phyloP scores from a whole-genome alignment of 2,113 vertebrate species.

The Elephantulus edwardii region DNA sequence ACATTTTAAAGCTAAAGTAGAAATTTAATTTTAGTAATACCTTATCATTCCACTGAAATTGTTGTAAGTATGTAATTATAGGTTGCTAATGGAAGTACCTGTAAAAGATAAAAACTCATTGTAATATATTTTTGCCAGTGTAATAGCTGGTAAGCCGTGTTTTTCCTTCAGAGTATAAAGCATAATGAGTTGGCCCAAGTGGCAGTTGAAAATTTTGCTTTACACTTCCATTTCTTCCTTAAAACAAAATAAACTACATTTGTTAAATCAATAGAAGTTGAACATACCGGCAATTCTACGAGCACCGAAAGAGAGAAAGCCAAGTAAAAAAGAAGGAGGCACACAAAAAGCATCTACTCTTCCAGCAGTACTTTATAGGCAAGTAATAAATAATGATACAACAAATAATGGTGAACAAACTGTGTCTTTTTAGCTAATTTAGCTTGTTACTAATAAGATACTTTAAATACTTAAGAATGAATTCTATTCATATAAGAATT shows the following conservation, averaged over 20 bases:
- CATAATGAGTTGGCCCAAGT: conserved; percentile 27
- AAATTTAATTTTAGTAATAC: conserved; percentile 52
- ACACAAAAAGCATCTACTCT: conserved; percentile 91
- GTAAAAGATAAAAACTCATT: conserved; percentile 34
- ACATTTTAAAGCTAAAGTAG: conserved; percentile 57
- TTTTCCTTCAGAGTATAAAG: not conserved
- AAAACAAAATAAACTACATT: conserved; percentile 70
- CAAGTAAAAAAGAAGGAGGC: conserved; percentile 97
- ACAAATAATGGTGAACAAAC: not conserved
- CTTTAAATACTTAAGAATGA: conserved; percentile 3
- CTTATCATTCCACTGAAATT: conserved; percentile 32
- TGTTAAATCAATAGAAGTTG: conserved; percentile 90
- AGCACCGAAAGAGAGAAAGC: conserved; percentile 96
- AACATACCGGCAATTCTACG: conserved; percentile 93
- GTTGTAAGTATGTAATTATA: conserved; percentile 9
- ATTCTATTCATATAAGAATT: conserved; percentile 23
- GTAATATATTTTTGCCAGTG: conserved; percentile 54
- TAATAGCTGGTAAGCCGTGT: conserved; percentile 58
- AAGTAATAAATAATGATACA: conserved; percentile 72
- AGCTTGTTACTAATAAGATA: conserved; percentile 4
- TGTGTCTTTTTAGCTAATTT: not conserved
- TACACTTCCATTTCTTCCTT: conserved; percentile 56
- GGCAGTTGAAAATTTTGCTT: conserved; percentile 43
- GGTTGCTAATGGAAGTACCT: conserved; percentile 44
- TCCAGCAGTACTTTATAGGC: conserved; percentile 97